phyloP scores from a whole-genome alignment of 2,888 invertebrate species.

The Tipula helvola region DNA sequence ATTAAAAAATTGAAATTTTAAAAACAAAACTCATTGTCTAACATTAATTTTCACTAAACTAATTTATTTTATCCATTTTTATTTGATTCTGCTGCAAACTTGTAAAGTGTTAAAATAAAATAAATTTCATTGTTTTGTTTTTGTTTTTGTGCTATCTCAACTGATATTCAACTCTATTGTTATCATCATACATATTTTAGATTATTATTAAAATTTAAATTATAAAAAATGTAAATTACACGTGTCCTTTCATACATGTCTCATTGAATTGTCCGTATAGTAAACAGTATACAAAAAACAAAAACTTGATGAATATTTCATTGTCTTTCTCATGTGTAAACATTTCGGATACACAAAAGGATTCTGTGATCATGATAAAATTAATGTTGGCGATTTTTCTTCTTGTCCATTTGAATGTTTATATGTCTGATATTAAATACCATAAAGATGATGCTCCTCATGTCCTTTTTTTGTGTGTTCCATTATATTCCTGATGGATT shows the following conservation, averaged over 20 bases:
- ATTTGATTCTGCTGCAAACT: neutral
- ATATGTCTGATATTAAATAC: neutral
- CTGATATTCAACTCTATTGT: neutral
- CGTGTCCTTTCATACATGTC: neutral
- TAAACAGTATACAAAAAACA: neutral
- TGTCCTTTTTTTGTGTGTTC: neutral
- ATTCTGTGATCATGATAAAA: neutral
- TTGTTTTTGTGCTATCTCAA: neutral
- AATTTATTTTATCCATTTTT: neutral
- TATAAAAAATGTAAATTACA: neutral
- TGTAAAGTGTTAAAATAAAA: neutral
- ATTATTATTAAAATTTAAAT: neutral
- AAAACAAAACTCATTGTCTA: neutral
- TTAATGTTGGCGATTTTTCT: neutral
- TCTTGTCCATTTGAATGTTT: neutral
- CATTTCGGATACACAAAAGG: neutral
- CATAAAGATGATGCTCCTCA: neutral
- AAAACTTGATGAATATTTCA: neutral
- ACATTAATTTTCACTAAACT: neutral
- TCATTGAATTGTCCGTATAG: neutral
- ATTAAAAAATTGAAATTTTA: neutral
- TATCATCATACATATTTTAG: neutral
- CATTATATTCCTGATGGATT: neutral
- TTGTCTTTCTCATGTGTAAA: neutral
- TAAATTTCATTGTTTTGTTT: neutral